Evolutionary conservation across 2,113 vertebrate species (phyloP).

Genomic region (Meles meles): DNA sequence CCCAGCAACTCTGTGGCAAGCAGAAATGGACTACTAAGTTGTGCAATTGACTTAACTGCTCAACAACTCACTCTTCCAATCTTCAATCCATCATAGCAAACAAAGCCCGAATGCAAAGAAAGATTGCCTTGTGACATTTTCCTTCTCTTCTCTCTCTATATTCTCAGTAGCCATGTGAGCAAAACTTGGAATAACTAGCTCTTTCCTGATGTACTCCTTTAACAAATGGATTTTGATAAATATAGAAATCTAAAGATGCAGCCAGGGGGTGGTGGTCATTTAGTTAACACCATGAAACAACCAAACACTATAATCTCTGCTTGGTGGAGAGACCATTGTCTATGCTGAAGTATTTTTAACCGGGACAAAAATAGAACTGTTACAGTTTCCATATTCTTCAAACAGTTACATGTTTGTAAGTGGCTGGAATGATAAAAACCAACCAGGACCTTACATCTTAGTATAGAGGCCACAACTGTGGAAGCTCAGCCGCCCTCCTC

Average conservation of each 20-base stretch:
- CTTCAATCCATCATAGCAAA: not conserved
- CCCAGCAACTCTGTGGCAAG: not conserved
- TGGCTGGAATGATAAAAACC: constrained; percentile 7
- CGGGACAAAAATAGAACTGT: constrained; percentile 56
- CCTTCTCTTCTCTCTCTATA: not conserved
- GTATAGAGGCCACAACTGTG: constrained; percentile 77
- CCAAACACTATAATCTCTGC: not conserved
- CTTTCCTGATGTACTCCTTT: not conserved
- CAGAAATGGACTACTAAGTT: not conserved
- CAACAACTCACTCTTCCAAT: not conserved
- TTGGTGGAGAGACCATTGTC: not conserved
- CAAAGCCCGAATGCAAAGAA: not conserved
- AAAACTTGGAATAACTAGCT: not conserved
- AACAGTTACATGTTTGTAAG: constrained; percentile 64
- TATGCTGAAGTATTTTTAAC: constrained; percentile 39
- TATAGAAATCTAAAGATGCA: not conserved
- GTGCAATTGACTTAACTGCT: not conserved
- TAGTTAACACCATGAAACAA: not conserved
- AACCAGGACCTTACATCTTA: constrained; percentile 55
- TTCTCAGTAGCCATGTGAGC: not conserved
- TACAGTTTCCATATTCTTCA: constrained; percentile 63
- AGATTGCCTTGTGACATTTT: not conserved
- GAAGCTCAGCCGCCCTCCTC: constrained; percentile 59
- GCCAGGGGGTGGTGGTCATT: not conserved
- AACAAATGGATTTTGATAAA: not conserved